Conservation (phyloP, 2,888 invertebrate genomes). For the Empis livida region DNA sequence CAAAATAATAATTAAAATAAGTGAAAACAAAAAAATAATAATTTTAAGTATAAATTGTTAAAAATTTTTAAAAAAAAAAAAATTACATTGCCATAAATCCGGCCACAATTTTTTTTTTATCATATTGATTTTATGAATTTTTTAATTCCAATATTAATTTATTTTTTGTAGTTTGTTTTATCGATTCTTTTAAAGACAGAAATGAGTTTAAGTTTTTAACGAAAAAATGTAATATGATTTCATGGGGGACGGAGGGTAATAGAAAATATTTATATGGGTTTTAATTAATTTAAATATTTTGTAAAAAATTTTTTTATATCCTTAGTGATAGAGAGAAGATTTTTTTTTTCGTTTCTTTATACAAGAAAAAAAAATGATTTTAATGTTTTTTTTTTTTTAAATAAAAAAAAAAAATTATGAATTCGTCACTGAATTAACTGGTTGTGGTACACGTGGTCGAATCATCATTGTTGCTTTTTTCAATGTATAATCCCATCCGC, state of each 20-base stretch:
- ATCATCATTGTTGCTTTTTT: conserved; percentile 88
- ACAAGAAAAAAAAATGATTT: too few species aligned
- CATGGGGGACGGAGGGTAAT: not conserved
- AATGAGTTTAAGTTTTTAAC: too few species aligned
- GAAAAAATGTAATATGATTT: not conserved
- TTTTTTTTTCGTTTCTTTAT: not conserved
- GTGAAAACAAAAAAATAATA: too few species aligned
- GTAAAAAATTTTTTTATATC: not conserved
- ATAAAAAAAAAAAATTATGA: not conserved
- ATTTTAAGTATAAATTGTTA: not conserved
- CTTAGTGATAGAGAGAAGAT: too few species aligned
- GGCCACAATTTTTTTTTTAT: conserved; percentile 6
- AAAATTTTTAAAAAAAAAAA: too few species aligned
- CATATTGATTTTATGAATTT: not conserved
- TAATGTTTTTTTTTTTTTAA: not conserved
- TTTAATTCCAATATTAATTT: too few species aligned
- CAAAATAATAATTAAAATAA: not conserved
- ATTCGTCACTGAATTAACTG: conserved; percentile 8
- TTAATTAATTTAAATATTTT: not conserved
- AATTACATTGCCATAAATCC: conserved; percentile 11
- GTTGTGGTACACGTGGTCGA: conserved; percentile 45
- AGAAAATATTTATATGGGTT: not conserved
- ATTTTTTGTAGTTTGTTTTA: too few species aligned
- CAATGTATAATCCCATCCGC: conserved; percentile 88
- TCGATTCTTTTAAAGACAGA: too few species aligned